Evolutionary conservation across 2,888 invertebrate species (phyloP).

Genomic region (Parapristionchus giblindavisi): DNA sequence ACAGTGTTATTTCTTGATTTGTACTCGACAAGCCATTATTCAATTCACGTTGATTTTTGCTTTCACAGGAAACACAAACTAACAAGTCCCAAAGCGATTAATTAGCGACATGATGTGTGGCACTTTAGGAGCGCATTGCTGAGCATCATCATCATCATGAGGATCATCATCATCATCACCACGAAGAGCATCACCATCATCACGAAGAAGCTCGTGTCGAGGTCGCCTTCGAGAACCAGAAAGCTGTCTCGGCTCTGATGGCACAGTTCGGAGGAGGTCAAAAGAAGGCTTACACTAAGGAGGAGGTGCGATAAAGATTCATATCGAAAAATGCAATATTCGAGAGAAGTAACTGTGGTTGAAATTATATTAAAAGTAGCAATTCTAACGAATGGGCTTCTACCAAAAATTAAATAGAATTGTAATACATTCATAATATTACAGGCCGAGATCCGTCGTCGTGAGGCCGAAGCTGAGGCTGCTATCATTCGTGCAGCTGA

Average conservation of each 20-base stretch:
- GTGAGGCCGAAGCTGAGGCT: conserved; percentile 22
- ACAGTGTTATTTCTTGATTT: too few relatives aligned
- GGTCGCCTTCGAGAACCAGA: conserved; percentile 24
- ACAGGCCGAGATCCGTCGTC: conserved; percentile 3
- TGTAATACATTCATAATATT: too few relatives aligned
- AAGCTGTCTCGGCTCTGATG: conserved; percentile 13
- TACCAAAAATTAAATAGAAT: too few relatives aligned
- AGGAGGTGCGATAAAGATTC: not conserved
- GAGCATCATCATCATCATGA: not conserved
- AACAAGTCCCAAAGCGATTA: not conserved
- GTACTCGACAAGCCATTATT: too few relatives aligned
- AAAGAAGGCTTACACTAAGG: conserved; percentile 34
- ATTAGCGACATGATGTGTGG: not conserved
- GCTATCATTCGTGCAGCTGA: not conserved
- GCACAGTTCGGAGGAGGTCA: conserved; percentile 35
- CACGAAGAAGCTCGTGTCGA: not conserved
- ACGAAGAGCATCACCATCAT: not conserved
- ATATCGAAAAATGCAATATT: too few relatives aligned
- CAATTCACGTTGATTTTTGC: not conserved
- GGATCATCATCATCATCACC: not conserved
- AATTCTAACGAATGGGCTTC: too few relatives aligned
- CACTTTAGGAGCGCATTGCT: too few relatives aligned
- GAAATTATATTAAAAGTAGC: too few relatives aligned
- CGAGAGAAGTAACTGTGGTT: too few relatives aligned
- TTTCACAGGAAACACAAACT: not conserved